These are phyloP conservation scores for Actenoides hombroni DNA, from an alignment of 2,113 vertebrate genomes.

Conservation along the genomic window DNA sequence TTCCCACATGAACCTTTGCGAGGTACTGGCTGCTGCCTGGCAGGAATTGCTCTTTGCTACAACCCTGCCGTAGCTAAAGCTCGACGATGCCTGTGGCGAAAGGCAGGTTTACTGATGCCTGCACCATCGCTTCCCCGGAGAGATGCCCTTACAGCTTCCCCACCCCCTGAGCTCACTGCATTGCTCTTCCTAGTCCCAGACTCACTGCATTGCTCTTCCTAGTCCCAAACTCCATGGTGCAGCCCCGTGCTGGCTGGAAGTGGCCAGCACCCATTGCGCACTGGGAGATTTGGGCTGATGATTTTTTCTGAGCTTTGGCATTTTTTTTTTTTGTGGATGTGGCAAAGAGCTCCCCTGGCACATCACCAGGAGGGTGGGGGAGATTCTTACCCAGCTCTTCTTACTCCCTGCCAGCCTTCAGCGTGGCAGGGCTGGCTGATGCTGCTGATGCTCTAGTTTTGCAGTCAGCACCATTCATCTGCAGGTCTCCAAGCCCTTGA, in stretches of 20 bases:
- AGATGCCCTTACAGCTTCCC: background rate
- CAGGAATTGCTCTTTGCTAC: background rate
- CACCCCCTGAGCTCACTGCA: background rate
- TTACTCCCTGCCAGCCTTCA: background rate
- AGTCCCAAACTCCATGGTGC: background rate
- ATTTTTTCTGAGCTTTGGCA: background rate
- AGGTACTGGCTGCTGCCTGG: background rate
- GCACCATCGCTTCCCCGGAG: background rate
- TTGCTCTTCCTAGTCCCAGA: background rate
- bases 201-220: background rate
- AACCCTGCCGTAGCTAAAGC: background rate
- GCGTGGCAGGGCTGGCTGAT: background rate
- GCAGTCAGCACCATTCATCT: background rate
- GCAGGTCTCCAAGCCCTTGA: background rate
- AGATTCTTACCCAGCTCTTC: background rate
- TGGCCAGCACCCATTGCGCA: background rate
- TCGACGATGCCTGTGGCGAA: background rate
- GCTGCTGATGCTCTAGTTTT: background rate
- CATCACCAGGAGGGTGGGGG: background rate
- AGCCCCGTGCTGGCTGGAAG: background rate
- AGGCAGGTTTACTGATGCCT: background rate
- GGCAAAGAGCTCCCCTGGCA: background rate
- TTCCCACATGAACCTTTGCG: background rate
- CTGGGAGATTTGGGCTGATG: accelerated
- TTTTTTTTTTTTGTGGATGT: background rate